Evolutionary conservation across 2,888 invertebrate species (phyloP), one percentile per base, ranked within the genome.

Genomic region (Pharmacophagus antenor): DNA sequence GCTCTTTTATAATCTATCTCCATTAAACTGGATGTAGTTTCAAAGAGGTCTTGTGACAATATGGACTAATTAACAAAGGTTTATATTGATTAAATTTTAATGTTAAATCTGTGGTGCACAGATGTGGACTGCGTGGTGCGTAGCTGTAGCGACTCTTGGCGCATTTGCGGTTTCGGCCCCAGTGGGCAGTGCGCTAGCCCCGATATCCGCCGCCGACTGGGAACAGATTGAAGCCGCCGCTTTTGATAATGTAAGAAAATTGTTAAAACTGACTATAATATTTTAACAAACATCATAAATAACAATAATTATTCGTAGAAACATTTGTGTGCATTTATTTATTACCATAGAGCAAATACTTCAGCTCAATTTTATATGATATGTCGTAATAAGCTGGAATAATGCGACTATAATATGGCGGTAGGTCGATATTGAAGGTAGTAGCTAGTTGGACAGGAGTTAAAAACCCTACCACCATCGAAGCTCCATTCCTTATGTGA

Each of bases 101-200:
- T 37, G n/a, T 37, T 37, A 5, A 7, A 3, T 12, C 15, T 10
- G 2, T 3, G 12, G 4, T 44, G 18, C 7, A 44, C 72, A 89
- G 90, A 89, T 90, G 89, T 88, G 85, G 87, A 84, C 83, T 62
- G 69, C 89, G 41, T 88, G 86, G 78, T 88, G 85, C 68, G 83
- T 79, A 20, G 81, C 78, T 64, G 76, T 84, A 71, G 80, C 84
- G 62, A 84, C 80, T 2, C 77, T 83, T 61, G 77, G 83, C 64
- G 79, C 79, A 47, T 67, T 80, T 58, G 78, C 80, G 8, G 77
- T 76, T 20, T 82, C 85, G 2, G 85, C 85, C 46, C 84, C 88
- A 7, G 79, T 81, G 4, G 66, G 82, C 21, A 83, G 80, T 57
- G 73, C 81, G 0, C 63, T 77, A 15, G 54, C 71, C 17, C 70